A percentile compares a stretch with the other conserved stretches of the same genome.
Conservation (phyloP, 35 echinoderm and acorn worm genomes). For the Acanthaster planci region DNA sequence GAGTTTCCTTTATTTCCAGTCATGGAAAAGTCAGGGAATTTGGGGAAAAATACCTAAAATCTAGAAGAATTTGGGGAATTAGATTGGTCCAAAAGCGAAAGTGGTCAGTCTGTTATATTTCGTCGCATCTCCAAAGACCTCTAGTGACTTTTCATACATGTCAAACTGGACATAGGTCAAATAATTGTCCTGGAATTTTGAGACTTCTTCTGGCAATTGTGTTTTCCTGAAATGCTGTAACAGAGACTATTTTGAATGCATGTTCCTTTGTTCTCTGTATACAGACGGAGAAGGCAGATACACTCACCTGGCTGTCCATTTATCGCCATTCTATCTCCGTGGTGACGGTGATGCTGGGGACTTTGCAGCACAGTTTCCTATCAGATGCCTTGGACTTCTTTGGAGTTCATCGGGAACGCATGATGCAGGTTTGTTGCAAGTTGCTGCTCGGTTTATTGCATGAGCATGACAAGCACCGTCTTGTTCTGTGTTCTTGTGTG, state of each 20-base stretch:
- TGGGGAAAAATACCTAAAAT: too few species aligned
- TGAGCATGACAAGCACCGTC: too few species aligned
- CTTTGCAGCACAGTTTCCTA: conserved; percentile 72
- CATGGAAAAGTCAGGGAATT: too few species aligned
- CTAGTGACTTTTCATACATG: too few species aligned
- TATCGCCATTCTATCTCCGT: conserved; percentile 67
- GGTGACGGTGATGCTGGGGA: conserved; percentile 67
- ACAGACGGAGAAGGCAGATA: conserved; percentile 16
- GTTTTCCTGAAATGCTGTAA: not conserved
- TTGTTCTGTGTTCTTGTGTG: too few species aligned
- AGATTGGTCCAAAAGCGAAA: too few species aligned
- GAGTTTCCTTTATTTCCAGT: too few species aligned
- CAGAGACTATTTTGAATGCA: not conserved
- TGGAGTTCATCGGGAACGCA: conserved; percentile 82
- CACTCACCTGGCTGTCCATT: conserved; percentile 66
- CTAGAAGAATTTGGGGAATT: too few species aligned
- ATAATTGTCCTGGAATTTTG: not conserved
- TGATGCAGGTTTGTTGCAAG: conserved; percentile 42
- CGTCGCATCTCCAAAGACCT: too few species aligned
- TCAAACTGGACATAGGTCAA: too few species aligned
- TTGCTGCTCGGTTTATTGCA: too few species aligned
- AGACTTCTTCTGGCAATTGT: not conserved
- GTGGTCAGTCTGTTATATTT: too few species aligned
- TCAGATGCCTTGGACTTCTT: conserved; percentile 86
- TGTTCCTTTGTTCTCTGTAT: not conserved